Conservation (phyloP, 2,888 invertebrate genomes). For the Agrotis puta region DNA sequence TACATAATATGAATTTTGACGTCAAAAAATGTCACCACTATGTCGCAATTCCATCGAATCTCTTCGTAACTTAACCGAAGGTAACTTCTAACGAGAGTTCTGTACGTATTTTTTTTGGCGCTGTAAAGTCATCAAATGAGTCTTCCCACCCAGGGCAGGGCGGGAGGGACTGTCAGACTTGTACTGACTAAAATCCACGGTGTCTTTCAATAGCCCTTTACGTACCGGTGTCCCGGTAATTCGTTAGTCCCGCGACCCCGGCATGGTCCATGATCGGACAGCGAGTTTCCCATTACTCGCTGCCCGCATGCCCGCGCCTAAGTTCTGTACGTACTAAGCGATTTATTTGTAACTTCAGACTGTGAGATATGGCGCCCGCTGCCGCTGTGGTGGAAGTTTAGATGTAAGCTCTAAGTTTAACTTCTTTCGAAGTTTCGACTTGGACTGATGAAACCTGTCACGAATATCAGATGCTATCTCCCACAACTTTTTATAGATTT, state of each 20-base stretch:
- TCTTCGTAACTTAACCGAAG: background rate
- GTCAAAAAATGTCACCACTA: background rate
- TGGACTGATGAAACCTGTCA: background rate
- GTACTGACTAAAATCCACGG: no score
- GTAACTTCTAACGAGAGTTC: constrained; percentile 22
- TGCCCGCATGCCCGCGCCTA: no score
- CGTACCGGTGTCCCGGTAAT: no score
- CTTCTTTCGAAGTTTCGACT: constrained; percentile 1
- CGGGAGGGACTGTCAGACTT: no score
- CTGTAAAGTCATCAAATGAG: no score
- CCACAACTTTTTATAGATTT: background rate
- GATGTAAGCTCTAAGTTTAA: constrained; percentile 1
- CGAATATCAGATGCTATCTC: background rate
- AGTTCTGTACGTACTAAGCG: constrained; percentile 18
- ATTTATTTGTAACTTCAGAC: constrained; percentile 21
- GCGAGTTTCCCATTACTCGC: no score
- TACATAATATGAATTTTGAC: no score
- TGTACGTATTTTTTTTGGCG: no score
- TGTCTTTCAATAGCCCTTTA: no score
- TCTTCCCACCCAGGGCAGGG: no score
- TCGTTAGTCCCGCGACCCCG: no score
- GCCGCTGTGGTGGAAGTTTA: constrained; percentile 20
- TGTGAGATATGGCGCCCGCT: constrained; percentile 25
- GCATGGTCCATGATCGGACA: no score
- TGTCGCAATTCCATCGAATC: background rate